These are phyloP conservation scores for Oopsacas minuta DNA, from an alignment of 37 sponge, comb jelly and placozoan genomes.

Conservation along the genomic window DNA sequence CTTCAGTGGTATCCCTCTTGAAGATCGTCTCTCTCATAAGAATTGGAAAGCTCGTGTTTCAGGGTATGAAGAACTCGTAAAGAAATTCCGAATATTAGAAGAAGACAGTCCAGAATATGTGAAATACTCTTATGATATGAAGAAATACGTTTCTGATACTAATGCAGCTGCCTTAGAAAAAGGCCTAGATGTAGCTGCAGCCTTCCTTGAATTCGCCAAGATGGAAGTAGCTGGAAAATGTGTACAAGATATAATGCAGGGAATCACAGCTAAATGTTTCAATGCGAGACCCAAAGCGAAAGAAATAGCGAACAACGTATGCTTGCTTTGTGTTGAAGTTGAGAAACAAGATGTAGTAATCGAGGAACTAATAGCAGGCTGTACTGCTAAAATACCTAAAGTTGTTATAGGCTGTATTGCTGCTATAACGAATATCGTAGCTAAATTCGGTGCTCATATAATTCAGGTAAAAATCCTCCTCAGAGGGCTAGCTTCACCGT, in stretches of 20 bases:
- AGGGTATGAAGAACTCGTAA: conserved; percentile 78
- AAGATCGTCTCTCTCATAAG: conserved; percentile 66
- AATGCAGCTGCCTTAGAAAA: conserved; percentile 90
- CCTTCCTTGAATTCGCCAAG: conserved; percentile 62
- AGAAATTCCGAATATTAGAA: conserved; percentile 60
- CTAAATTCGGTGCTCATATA: conserved; percentile 77
- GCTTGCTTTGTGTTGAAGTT: conserved; percentile 80
- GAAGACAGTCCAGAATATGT: conserved; percentile 63
- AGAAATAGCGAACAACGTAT: conserved; percentile 37
- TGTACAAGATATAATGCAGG: conserved; percentile 64
- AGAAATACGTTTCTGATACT: conserved; percentile 72
- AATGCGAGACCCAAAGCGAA: conserved; percentile 82
- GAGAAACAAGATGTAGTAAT: conserved; percentile 65
- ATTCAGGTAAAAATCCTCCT: conserved; percentile 60
- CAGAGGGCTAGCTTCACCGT: conserved; percentile 43
- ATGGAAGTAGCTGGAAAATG: conserved; percentile 48
- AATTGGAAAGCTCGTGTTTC: conserved; percentile 70
- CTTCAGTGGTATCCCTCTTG: conserved; percentile 49
- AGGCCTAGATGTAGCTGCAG: conserved; percentile 67
- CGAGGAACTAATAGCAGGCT: conserved; percentile 65
- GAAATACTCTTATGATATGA: conserved; percentile 49
- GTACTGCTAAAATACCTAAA: conserved; percentile 81
- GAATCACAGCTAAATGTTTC: conserved; percentile 75
- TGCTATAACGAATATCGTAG: conserved; percentile 30
- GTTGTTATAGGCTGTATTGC: conserved; percentile 59